These are phyloP conservation scores for Takifugu ocellatus DNA, from an alignment of 2,797 vertebrate genomes.

Conservation along the genomic window DNA sequence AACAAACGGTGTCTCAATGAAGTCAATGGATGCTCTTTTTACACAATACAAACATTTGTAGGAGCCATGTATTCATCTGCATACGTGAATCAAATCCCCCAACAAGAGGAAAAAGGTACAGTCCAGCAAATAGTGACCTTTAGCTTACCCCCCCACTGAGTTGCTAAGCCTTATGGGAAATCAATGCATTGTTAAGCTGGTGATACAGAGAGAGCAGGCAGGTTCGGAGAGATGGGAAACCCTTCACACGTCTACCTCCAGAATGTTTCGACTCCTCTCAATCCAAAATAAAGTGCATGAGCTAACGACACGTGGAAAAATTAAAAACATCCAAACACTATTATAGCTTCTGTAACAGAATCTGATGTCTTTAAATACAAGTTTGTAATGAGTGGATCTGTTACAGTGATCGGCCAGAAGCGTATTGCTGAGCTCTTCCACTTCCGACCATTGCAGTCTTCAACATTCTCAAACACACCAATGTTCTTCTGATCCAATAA, in stretches of 20 bases:
- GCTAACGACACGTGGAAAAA: constrained; percentile 43
- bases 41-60: neutral
- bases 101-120: no score
- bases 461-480: constrained; percentile 38
- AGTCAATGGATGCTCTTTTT: neutral
- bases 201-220: constrained; percentile 20
- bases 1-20: neutral
- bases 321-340: constrained; percentile 4
- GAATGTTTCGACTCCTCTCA: constrained; percentile 5
- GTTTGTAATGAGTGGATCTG: constrained; percentile 15
- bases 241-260: constrained; percentile 6
- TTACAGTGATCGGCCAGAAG: constrained; percentile 16
- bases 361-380: constrained; percentile 12
- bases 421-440: constrained; percentile 19
- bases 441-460: constrained; percentile 54
- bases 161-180: constrained; percentile 13
- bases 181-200: constrained; percentile 4
- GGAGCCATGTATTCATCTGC: neutral
- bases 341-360: constrained; percentile 31
- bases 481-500: constrained; percentile 69
- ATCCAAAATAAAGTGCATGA: constrained; percentile 75
- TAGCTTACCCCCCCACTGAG: neutral
- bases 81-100: constrained; percentile 1
- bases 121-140: neutral
- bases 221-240: constrained; percentile 5